A percentile compares a stretch with the other conserved stretches of the same genome.
These are phyloP conservation scores for Tenthredo distinguenda DNA, from an alignment of 2,888 invertebrate genomes.

Conservation along the genomic window DNA sequence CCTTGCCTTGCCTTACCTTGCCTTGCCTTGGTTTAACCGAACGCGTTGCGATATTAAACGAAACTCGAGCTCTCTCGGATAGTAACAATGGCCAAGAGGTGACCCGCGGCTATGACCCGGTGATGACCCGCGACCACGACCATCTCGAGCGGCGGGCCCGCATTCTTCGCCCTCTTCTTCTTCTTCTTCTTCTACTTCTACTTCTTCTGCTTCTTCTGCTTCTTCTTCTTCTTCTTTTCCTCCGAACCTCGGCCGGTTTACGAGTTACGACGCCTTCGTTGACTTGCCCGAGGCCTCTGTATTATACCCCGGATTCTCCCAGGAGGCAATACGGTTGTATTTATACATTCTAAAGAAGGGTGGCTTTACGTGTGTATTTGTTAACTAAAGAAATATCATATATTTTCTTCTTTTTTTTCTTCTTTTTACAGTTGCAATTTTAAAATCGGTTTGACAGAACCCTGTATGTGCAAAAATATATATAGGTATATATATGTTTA, in stretches of 20 bases:
- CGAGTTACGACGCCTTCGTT: slow-evolving; percentile 44
- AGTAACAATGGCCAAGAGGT: slow-evolving; percentile 47
- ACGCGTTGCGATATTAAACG: slow-evolving; percentile 43
- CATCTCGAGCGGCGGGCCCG: slow-evolving; percentile 33
- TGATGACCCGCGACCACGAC: slow-evolving; percentile 45
- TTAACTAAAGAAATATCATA: background rate
- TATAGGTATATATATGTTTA: too few species aligned
- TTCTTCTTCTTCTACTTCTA: background rate
- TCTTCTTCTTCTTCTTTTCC: background rate
- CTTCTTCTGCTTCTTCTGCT: background rate
- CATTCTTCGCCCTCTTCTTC: slow-evolving; percentile 29
- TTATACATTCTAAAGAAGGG: background rate
- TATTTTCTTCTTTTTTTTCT: background rate
- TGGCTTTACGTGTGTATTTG: background rate
- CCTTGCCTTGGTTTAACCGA: slow-evolving; percentile 31
- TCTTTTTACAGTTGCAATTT: background rate
- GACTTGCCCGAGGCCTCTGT: slow-evolving; percentile 14
- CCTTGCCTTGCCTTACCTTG: background rate
- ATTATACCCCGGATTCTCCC: background rate
- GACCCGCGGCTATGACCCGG: slow-evolving; percentile 37
- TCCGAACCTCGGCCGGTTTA: slow-evolving; percentile 41
- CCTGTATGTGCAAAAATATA: too few species aligned
- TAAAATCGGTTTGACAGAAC: background rate
- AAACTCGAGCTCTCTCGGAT: slow-evolving; percentile 42
- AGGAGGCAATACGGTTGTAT: background rate